Conservation (phyloP, 2,797 vertebrate genomes). For the Falco naumanni region DNA sequence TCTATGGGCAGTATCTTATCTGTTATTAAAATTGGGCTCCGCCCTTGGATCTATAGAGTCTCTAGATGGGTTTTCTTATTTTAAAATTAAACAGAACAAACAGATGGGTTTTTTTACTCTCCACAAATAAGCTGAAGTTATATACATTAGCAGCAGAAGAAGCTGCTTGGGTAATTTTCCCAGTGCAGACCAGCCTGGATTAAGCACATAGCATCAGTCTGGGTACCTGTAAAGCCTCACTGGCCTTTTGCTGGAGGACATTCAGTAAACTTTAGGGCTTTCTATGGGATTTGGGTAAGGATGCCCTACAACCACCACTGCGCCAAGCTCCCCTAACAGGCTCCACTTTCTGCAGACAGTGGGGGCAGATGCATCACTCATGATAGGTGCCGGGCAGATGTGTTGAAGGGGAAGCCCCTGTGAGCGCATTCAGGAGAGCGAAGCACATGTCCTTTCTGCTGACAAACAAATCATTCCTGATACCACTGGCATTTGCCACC, state of each 20-base stretch:
- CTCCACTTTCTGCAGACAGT: background rate
- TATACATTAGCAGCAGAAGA: background rate
- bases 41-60: background rate
- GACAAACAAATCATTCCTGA: background rate
- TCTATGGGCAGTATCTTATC: background rate
- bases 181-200: background rate
- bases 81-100: background rate
- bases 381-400: background rate
- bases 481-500: background rate
- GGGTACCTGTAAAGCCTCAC: background rate
- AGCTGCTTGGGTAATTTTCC: background rate
- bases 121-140: background rate
- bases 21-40: background rate
- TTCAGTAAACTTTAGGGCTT: background rate
- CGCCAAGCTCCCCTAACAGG: background rate
- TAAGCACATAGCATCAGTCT: background rate
- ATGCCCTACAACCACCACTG: background rate
- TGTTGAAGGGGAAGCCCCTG: background rate
- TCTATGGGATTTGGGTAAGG: background rate
- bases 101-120: background rate
- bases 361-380: background rate
- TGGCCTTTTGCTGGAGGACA: background rate
- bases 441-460: background rate
- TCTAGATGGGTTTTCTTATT: background rate
- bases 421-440: background rate